These are phyloP conservation scores for Albula glossodonta DNA, from an alignment of 2,113 vertebrate genomes.

Conservation along the genomic window DNA sequence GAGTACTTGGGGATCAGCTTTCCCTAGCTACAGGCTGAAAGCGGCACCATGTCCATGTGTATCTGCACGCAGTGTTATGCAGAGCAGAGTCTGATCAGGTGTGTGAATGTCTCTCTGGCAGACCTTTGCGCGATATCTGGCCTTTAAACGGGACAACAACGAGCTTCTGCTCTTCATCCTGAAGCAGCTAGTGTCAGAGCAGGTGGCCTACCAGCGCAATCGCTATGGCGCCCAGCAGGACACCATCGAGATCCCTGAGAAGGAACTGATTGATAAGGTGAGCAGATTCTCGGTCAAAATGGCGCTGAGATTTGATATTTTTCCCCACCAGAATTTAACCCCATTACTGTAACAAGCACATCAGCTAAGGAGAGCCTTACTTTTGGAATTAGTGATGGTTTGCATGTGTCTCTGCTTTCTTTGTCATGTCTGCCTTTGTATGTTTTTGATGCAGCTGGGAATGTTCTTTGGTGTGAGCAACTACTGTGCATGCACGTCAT, in stretches of 20 bases:
- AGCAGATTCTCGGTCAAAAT: accelerated
- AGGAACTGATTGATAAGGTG: conserved; percentile 94
- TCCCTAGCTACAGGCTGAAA: too few relatives aligned
- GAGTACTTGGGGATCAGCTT: too few relatives aligned
- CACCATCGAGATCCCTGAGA: conserved; percentile 85
- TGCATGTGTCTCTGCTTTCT: too few relatives aligned
- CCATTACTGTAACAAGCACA: background rate
- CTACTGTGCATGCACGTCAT: background rate
- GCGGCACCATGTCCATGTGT: too few relatives aligned
- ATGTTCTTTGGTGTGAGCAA: too few relatives aligned
- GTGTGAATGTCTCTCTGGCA: conserved; percentile 45
- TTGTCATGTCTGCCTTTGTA: too few relatives aligned
- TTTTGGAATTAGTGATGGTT: too few relatives aligned
- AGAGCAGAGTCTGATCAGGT: too few relatives aligned
- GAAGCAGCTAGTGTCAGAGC: conserved; percentile 93
- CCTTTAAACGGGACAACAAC: conserved; percentile 94
- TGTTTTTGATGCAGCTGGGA: too few relatives aligned
- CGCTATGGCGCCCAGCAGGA: conserved; percentile 91
- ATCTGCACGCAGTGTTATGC: background rate
- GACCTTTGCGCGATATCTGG: conserved; percentile 93
- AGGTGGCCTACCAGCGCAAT: conserved; percentile 89
- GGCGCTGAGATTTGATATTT: background rate
- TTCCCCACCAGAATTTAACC: background rate
- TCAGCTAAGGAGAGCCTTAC: background rate
- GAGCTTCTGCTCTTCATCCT: conserved; percentile 95